Conservation (phyloP, 1,140 invertebrate species). For the fruit fly (Drosophila melanogaster) region DNA sequence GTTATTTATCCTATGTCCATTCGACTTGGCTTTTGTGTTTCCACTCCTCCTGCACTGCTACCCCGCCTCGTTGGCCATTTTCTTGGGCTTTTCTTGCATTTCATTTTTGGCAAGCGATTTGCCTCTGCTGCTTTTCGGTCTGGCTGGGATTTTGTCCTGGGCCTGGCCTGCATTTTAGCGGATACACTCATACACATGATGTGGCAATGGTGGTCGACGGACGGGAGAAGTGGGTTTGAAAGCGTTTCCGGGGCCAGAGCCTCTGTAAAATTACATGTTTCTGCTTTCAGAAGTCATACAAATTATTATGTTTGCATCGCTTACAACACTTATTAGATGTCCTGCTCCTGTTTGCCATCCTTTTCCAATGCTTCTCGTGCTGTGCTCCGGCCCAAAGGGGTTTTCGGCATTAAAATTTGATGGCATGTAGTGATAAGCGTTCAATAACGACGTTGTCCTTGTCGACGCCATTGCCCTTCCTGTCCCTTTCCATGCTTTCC, state of each 20-base stretch:
- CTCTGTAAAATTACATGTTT: constrained; percentile 81
- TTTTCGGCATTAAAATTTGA: constrained; percentile 81
- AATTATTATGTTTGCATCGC: constrained; percentile 83
- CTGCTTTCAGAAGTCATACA: constrained; percentile 81
- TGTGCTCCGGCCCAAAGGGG: constrained; percentile 62
- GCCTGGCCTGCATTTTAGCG: constrained; percentile 73
- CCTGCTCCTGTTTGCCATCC: constrained; percentile 11
- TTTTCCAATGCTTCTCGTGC: constrained; percentile 21
- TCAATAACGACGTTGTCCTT: constrained; percentile 69
- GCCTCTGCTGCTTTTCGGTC: constrained; percentile 31
- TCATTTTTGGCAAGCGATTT: constrained; percentile 61
- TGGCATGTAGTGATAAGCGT: constrained; percentile 81
- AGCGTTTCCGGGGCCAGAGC: constrained; percentile 35
- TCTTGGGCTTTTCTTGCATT: constrained; percentile 45
- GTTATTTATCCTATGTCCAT: constrained; percentile 80
- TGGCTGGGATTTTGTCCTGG: constrained; percentile 21
- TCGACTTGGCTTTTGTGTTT: constrained; percentile 69
- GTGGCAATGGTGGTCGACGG: not conserved
- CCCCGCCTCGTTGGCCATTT: constrained; percentile 38
- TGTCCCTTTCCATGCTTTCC: not conserved
- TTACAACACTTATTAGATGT: constrained; percentile 82
- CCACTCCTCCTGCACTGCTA: constrained; percentile 24
- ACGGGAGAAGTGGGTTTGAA: not conserved
- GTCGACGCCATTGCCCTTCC: constrained; percentile 40
- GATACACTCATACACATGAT: constrained; percentile 19